These are phyloP conservation scores for Lymantria dispar DNA, from an alignment of 2,888 invertebrate genomes.

Conservation along the genomic window DNA sequence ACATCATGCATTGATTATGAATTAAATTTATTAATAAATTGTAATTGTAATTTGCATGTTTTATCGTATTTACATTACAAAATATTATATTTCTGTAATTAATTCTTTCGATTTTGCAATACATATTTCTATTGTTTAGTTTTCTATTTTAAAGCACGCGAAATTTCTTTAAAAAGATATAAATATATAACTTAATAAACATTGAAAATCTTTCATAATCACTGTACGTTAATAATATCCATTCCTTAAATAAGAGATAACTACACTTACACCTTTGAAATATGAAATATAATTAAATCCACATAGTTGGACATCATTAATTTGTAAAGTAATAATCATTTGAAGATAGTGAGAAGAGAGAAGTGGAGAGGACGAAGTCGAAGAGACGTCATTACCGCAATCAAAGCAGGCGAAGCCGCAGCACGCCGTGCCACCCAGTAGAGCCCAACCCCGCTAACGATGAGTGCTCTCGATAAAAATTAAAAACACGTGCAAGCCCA, in stretches of 20 bases:
- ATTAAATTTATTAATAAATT: too few relatives aligned
- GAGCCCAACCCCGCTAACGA: slow-evolving; percentile 59
- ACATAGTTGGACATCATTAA: slow-evolving; percentile 61
- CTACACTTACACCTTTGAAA: slow-evolving; percentile 6
- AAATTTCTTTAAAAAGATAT: too few relatives aligned
- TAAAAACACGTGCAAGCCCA: slow-evolving; percentile 82
- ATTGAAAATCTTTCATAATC: too few relatives aligned
- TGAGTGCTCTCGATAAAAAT: slow-evolving; percentile 82
- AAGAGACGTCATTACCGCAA: slow-evolving; percentile 80
- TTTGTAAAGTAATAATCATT: slow-evolving; percentile 69
- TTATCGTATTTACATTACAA: too few relatives aligned
- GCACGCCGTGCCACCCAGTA: slow-evolving; percentile 28
- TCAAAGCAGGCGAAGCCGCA: slow-evolving; percentile 74
- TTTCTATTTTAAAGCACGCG: too few relatives aligned
- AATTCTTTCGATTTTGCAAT: too few relatives aligned
- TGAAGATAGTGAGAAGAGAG: slow-evolving; percentile 68
- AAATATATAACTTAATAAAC: too few relatives aligned
- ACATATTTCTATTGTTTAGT: too few relatives aligned
- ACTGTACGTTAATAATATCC: too few relatives aligned
- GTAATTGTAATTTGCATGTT: too few relatives aligned
- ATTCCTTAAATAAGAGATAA: not conserved
- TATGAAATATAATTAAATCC: slow-evolving; percentile 14
- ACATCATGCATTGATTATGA: too few relatives aligned
- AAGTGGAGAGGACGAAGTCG: slow-evolving; percentile 51
- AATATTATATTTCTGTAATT: too few relatives aligned